Evolutionary conservation across 2,797 vertebrate genomes (phyloP), one percentile per base, ranked within the genome.

Genomic region (Tenualosa thibaudeaui): DNA sequence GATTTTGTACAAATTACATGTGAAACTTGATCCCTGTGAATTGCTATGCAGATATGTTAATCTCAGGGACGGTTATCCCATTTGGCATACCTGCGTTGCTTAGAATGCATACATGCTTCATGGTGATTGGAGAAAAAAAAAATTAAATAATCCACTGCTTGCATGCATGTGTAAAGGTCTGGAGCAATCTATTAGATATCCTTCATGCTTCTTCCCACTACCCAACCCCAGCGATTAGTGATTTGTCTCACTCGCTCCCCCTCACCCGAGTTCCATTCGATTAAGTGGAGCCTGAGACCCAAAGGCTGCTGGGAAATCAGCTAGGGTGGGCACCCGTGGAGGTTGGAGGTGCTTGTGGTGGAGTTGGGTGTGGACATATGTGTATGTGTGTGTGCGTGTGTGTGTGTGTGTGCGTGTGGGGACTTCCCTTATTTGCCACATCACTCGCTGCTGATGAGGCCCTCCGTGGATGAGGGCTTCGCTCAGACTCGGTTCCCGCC

Each of bases 261-360:
- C 37, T 40, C 56, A 82, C 78, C 49, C 82, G 83, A 50, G 89
- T 89, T 93, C 81, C 87, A 86, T 91, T 91, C 90, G 89, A 93
- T 93, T 92, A 91, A 92, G 87, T 85, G 15, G 0, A 86, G 85
- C 88, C 87, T 84, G 83, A 83, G 89, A 40, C 75, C 7, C 46
- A 24, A 84, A 53, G 91, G 86, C 86, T 85, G 24, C 83, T 82
- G 87, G 85, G 60, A 81, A 81, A 87, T 83, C 22, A 78, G 37
- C 17, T 6, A 22, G 40, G 37, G 71, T 78, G 37, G 37, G 71
- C 40, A 46, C 46, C 37, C 40, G 13, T 22, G 40, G 71, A 43
- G 71, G 37, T 17, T 2, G 71, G 37, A 46, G 71, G 15, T 22
- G 17, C 37, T 22, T 17, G 37, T 15, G 26, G 62, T 26, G 22